Evolutionary conservation across 2,113 vertebrate genomes (phyloP), one percentile per base, ranked within the genome.

Genomic region (Tinamus guttatus): DNA sequence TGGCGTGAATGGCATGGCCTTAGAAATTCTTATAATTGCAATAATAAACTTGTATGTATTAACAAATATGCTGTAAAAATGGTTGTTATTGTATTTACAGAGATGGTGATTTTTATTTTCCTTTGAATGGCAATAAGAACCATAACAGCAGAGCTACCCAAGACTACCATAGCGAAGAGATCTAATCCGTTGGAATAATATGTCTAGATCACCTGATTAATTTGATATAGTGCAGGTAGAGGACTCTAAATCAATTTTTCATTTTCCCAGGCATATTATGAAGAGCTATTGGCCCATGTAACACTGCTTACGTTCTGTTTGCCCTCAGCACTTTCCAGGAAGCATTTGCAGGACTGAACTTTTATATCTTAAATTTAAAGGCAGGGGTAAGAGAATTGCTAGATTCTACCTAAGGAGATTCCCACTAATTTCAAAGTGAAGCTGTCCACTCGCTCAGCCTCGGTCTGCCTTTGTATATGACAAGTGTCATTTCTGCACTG

Each of bases 171-270:
- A 74, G 45, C 45, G 54, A 89, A 84, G 67, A 54, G 49, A 77
- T 77, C n/a, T 80, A 75, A 96, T 91, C 76, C 77, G 49, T 65
- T 75, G 79, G 51, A 93, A 85, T 85, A 90, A 90, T 70, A 71
- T 43, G 3, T 88, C 90, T 90, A 84, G 47, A 88, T 93, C 76
- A 84, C 73, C 62, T 86, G 90, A 79, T 92, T 96, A 88, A 91
- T 93, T 86, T 92, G 76, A 71, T 89, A 47, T n/a, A 78, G 60
- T 68, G 54, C 38, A 65, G 51, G 30, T 93, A 86, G 92, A 90
- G 19, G 77, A 79, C n/a, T 93, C 69, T 79, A 92, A 83, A 91
- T 96, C 73, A 90, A 76, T 86, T 95, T 90, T 92, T 88, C 65
- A 45, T 87, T 94, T 94, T 90, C 83, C 76, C 69, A 95, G 65